Percentiles rank a stretch among this genome's conserved stretches.
Conservation (phyloP, 2,113 vertebrate genomes). For the Alethe castanea region DNA sequence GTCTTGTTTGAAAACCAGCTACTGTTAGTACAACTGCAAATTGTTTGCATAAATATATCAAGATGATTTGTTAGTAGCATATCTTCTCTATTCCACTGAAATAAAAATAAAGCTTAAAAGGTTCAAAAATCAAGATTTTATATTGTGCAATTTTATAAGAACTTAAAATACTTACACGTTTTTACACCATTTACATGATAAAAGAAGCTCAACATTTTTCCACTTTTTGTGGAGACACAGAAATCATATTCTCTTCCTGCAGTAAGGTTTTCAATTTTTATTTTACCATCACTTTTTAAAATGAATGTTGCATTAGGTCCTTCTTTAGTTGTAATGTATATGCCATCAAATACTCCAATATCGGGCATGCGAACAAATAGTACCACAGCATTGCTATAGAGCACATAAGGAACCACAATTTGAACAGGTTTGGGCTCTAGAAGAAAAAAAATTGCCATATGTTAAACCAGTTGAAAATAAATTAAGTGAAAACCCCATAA, state of each 20-base stretch:
- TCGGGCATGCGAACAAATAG: constrained; percentile 65
- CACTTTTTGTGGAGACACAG: constrained; percentile 73
- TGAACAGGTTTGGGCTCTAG: constrained; percentile 67
- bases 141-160: neutral
- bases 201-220: constrained; percentile 68
- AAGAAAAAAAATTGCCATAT: neutral
- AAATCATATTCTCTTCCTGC: constrained; percentile 80
- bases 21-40: neutral
- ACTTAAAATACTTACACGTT: constrained; percentile 77
- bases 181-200: constrained; percentile 70
- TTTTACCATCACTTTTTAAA: constrained; percentile 44
- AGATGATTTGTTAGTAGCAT: neutral
- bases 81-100: neutral
- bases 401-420: constrained; percentile 51
- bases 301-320: constrained; percentile 49
- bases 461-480: neutral
- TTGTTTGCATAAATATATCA: neutral
- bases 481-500: neutral
- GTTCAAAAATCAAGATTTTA: neutral
- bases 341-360: constrained; percentile 68
- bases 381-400: constrained; percentile 28
- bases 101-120: neutral
- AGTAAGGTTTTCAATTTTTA: constrained; percentile 72
- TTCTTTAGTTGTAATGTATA: constrained; percentile 50
- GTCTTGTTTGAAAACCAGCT: neutral